A percentile compares a stretch with the other conserved stretches of the same genome.
Conservation (phyloP, 2,888 invertebrate genomes). For the Daptonema setosum region DNA sequence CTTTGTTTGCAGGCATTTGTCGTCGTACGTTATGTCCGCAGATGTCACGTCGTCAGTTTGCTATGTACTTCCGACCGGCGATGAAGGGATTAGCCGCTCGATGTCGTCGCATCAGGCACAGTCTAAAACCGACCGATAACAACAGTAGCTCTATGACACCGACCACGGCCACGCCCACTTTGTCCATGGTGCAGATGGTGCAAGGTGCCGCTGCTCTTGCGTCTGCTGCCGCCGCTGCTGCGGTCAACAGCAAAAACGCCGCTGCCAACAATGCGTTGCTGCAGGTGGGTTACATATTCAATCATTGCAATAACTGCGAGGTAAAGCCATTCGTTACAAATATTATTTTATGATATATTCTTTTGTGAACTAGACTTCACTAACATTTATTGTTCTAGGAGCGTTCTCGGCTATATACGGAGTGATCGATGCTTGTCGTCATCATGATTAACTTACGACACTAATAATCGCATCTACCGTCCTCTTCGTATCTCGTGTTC, state of each 20-base stretch:
- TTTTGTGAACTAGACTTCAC: too few species aligned
- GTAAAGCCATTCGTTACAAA: too few species aligned
- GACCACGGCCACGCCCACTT: neutral
- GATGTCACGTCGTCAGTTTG: neutral
- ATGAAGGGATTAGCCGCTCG: conserved; percentile 5
- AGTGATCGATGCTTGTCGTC: too few species aligned
- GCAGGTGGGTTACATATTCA: too few species aligned
- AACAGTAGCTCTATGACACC: neutral
- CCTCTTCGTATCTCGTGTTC: too few species aligned
- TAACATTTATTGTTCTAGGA: too few species aligned
- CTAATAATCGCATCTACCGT: too few species aligned
- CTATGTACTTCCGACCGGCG: conserved; percentile 4
- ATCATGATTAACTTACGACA: too few species aligned
- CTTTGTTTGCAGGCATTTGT: conserved; percentile 3
- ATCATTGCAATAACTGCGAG: too few species aligned
- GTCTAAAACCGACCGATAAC: conserved; percentile 2
- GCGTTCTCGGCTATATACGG: too few species aligned
- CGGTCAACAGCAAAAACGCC: neutral
- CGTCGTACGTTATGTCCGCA: conserved; percentile 2
- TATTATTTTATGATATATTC: too few species aligned
- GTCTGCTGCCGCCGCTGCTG: neutral
- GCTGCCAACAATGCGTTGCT: neutral
- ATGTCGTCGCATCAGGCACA: conserved; percentile 5
- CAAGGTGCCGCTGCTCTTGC: too few species aligned
- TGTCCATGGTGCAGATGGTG: neutral